phyloP scores from a whole-genome alignment of 2,888 invertebrate species.

The Cephus rjabovi region DNA sequence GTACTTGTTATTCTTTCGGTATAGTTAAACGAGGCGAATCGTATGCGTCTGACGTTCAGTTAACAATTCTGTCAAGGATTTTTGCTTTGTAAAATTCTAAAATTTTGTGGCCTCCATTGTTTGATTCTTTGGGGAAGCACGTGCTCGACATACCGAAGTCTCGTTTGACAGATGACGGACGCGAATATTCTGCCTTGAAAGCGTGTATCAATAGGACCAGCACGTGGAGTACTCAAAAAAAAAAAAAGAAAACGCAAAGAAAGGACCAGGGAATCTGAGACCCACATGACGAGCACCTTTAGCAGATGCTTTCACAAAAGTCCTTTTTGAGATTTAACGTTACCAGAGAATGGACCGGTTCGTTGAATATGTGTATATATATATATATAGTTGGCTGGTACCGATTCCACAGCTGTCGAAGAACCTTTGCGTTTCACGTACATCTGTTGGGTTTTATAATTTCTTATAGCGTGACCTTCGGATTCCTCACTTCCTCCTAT shows the following conservation, averaged over 20 bases:
- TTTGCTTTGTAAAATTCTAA: not conserved
- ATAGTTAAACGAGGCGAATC: not conserved
- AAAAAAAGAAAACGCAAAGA: no score
- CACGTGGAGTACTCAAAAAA: no score
- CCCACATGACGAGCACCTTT: conserved; percentile 28
- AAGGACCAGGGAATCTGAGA: conserved; percentile 6
- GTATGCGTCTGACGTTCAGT: not conserved
- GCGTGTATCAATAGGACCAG: no score
- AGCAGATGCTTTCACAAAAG: conserved; percentile 24
- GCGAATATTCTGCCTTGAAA: no score
- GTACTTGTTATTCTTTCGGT: not conserved
- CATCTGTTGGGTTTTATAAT: not conserved
- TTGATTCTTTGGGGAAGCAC: no score
- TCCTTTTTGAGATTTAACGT: conserved; percentile 15
- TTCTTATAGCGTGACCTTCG: not conserved
- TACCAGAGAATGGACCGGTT: not conserved
- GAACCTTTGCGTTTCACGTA: conserved; percentile 19
- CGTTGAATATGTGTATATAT: not conserved
- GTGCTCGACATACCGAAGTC: no score
- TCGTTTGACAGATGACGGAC: no score
- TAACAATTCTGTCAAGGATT: not conserved
- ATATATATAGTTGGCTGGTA: conserved; percentile 27
- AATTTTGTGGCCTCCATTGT: no score
- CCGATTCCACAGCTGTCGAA: conserved; percentile 60
- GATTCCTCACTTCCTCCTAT: not conserved